Evolutionary conservation across 1,140 invertebrate genomes (phyloP), one percentile per base, ranked within the genome.

Genomic region (Platyscapa corneri): DNA sequence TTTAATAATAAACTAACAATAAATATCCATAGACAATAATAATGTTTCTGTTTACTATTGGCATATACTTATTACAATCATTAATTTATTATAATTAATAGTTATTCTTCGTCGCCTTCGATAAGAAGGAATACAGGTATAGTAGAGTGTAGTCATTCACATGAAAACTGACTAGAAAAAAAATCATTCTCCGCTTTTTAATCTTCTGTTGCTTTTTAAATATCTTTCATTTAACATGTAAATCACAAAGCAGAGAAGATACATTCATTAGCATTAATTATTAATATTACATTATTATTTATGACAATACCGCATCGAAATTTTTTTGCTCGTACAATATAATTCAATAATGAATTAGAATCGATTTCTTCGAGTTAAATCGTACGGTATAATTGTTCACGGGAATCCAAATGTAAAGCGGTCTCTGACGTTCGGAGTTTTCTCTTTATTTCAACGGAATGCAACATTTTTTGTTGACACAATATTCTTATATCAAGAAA

Each of bases 1-100:
- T 42, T 27, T 42, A 42, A 74, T 74, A 74, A 74, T 87, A 88
- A 88, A 88, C 89, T 89, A 90, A 88, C 87, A 87, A 88, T 89
- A 87, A 89, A 82, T 87, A 90, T 89, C 88, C 87, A 90, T 90
- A 89, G 89, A 90, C 88, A 90, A 89, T 90, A 89, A 89, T 82
- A 78, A 83, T 76, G 30, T 89, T 88, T 88, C 88, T 88, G 86
- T 89, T 90, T 89, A 87, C 87, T 90, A 88, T 89, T 89, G 89
- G 86, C 87, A 89, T 90, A 90, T 88, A 84, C 88, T 89, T 87
- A 89, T 89, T 90, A 89, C 87, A 89, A 88, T 90, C 85, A 87
- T 89, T 87, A 90, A 89, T 89, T 65, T 67, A 84, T 84, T 84
- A 77, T 84, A 84, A 84, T 77, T 84, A 77, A 78, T 84, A 77